Percentiles rank a stretch among this genome's conserved stretches.
Conservation (phyloP, 2,797 vertebrate species). For the Octomys mimax region DNA sequence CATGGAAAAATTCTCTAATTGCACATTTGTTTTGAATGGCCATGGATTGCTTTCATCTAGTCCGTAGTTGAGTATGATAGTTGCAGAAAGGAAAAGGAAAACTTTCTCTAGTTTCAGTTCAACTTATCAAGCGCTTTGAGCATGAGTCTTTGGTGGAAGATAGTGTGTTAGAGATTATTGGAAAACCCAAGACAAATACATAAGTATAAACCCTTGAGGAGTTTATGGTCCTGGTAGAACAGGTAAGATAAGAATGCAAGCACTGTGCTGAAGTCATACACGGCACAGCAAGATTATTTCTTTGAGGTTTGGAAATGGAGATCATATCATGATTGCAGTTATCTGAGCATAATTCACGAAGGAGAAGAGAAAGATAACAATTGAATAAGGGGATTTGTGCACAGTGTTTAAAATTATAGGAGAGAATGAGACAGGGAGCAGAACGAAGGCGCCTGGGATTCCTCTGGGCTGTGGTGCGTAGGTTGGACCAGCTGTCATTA, state of each 20-base stretch:
- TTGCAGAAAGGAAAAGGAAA: background rate
- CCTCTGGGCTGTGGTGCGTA: background rate
- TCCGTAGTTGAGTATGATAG: background rate
- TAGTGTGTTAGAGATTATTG: background rate
- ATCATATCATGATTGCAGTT: constrained; percentile 11
- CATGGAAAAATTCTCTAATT: background rate
- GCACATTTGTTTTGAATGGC: constrained; percentile 26
- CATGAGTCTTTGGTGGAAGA: background rate
- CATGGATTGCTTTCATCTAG: background rate
- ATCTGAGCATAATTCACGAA: constrained; percentile 46
- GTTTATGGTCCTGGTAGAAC: constrained; percentile 15
- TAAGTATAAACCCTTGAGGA: background rate
- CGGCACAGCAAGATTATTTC: constrained; percentile 38
- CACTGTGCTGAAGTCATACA: background rate
- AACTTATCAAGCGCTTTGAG: constrained; percentile 29
- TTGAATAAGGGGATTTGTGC: background rate
- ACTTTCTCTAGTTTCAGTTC: constrained; percentile 14
- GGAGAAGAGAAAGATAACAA: constrained; percentile 35
- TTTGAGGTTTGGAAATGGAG: background rate
- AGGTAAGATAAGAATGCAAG: constrained; percentile 13
- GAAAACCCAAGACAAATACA: background rate
- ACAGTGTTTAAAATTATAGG: background rate
- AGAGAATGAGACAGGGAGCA: background rate
- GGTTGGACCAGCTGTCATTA: background rate
- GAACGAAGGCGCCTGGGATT: background rate